Evolutionary conservation across 2,888 invertebrate genomes (phyloP).

Genomic region (Drosophila picticornis): DNA sequence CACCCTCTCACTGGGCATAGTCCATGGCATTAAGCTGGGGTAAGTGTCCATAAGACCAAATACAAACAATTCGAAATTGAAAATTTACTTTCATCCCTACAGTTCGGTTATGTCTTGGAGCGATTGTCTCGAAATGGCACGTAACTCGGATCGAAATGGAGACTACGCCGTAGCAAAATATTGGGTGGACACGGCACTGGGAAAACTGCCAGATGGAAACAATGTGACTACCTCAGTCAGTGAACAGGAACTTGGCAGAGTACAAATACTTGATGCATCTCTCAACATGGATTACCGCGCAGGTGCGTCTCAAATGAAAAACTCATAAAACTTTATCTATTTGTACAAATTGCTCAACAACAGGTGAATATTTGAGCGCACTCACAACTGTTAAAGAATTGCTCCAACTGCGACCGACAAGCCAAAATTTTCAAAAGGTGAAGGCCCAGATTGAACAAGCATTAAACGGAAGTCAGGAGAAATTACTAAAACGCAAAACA

Average conservation of each 20-base stretch:
- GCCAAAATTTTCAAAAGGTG: slow-evolving; percentile 54
- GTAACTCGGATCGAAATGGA: slow-evolving; percentile 68
- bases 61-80: slow-evolving; percentile 35
- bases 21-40: slow-evolving; percentile 83
- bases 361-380: slow-evolving; percentile 75
- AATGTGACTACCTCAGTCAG: slow-evolving; percentile 39
- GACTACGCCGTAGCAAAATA: slow-evolving; percentile 75
- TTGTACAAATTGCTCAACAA: slow-evolving; percentile 16
- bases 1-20: slow-evolving; percentile 86
- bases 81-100: slow-evolving; percentile 20
- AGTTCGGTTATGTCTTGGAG: slow-evolving; percentile 82
- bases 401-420: slow-evolving; percentile 66
- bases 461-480: slow-evolving; percentile 26
- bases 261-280: slow-evolving; percentile 68
- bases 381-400: slow-evolving; percentile 68
- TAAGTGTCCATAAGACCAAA: slow-evolving; percentile 35
- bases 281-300: slow-evolving; percentile 73
- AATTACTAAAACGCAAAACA: slow-evolving; percentile 24
- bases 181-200: slow-evolving; percentile 80
- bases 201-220: slow-evolving; percentile 57
- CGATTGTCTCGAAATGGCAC: slow-evolving; percentile 81
- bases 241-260: slow-evolving; percentile 48
- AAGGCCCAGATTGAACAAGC: slow-evolving; percentile 61
- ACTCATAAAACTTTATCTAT: slow-evolving; percentile 8
- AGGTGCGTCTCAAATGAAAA: slow-evolving; percentile 57